Conservation (phyloP, 2,113 vertebrate genomes). For the Thamnaconus septentrionalis region DNA sequence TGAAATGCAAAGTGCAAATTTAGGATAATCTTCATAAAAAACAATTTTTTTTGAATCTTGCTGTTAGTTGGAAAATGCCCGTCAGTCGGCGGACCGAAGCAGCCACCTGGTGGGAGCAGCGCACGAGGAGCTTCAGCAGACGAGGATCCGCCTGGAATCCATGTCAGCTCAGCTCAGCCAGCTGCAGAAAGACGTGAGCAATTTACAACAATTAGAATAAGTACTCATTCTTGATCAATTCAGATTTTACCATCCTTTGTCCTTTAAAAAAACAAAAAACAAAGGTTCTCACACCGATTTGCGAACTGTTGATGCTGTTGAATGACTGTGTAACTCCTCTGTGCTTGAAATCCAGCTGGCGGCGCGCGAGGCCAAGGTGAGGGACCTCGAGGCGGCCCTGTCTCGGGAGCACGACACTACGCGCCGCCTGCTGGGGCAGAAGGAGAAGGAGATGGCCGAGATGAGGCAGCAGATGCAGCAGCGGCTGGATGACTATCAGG, state of each 20-base stretch:
- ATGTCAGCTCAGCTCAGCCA: slow-evolving; percentile 89
- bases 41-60: neutral
- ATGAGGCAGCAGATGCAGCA: slow-evolving; percentile 94
- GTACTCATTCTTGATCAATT: no score
- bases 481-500: slow-evolving; percentile 97
- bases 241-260: no score
- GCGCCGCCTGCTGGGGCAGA: slow-evolving; percentile 85
- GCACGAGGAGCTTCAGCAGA: slow-evolving; percentile 94
- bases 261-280: no score
- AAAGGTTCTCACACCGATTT: no score
- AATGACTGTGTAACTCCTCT: neutral
- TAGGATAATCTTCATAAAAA: neutral
- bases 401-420: slow-evolving; percentile 86
- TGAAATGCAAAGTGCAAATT: no score
- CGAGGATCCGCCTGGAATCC: slow-evolving; percentile 86
- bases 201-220: no score
- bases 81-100: slow-evolving; percentile 90
- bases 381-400: slow-evolving; percentile 89
- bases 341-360: slow-evolving; percentile 75
- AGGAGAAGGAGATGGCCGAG: slow-evolving; percentile 93
- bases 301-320: no score
- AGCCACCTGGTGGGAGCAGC: slow-evolving; percentile 89
- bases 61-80: slow-evolving; percentile 88
- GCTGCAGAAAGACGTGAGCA: slow-evolving; percentile 92
- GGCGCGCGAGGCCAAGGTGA: slow-evolving; percentile 87